Conservation (phyloP, 2,113 vertebrate genomes). For the Gnathonemus longibarbis region DNA sequence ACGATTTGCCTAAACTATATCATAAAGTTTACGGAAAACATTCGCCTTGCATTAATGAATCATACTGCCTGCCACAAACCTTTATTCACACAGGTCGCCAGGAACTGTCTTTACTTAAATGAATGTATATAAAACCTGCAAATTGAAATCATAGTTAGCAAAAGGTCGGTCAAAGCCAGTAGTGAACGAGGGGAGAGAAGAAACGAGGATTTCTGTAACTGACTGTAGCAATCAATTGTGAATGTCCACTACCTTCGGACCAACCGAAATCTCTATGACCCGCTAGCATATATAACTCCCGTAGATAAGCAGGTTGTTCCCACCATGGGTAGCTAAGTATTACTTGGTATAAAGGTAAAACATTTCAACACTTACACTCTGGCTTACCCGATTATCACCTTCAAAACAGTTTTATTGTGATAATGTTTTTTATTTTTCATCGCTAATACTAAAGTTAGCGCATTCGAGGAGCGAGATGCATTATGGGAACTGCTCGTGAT, state of each 20-base stretch:
- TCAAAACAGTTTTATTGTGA: neutral
- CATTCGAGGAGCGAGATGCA: slow-evolving; percentile 11
- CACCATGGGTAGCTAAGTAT: neutral
- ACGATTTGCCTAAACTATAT: neutral
- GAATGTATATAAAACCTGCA: too few relatives aligned
- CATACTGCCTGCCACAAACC: neutral
- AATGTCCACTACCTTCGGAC: slow-evolving; percentile 43
- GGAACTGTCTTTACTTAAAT: neutral
- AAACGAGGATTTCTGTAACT: slow-evolving; percentile 44
- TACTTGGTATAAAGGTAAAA: neutral
- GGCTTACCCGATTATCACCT: neutral
- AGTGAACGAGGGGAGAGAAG: slow-evolving; percentile 45
- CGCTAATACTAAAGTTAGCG: neutral
- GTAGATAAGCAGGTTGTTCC: neutral
- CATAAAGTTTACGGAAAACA: neutral
- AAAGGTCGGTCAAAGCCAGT: slow-evolving; percentile 34
- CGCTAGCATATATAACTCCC: neutral
- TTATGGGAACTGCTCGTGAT: slow-evolving; percentile 21
- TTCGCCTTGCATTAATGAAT: neutral
- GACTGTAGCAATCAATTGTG: slow-evolving; percentile 46
- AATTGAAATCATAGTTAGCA: neutral
- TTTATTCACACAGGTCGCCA: neutral
- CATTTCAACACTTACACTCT: neutral
- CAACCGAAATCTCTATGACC: accelerated
- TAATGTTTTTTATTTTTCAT: neutral